Percentiles rank a stretch among this genome's conserved stretches.
Conservation (phyloP, 2,888 invertebrate genomes). For the Netelia inedita region DNA sequence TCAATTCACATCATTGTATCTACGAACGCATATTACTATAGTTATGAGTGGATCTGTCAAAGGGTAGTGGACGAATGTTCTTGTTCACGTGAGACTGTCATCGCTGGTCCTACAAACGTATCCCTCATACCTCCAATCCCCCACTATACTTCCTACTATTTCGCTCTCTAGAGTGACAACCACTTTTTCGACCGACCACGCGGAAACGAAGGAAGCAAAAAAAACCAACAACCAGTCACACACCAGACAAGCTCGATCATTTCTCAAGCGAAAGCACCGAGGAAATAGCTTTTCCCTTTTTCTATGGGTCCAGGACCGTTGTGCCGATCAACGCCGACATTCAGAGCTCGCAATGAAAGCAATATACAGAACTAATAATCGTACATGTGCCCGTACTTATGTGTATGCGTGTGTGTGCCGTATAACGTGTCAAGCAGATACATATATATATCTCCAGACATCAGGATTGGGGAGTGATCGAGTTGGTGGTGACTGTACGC, state of each 20-base stretch:
- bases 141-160: constrained; percentile 3
- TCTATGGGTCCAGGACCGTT: constrained; percentile 4
- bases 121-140: constrained; percentile 15
- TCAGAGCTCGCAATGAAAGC: background rate
- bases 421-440: background rate
- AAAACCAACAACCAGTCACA: constrained; percentile 29
- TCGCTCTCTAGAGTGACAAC: constrained; percentile 49
- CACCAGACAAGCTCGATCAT: constrained; percentile 57
- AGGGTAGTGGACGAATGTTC: constrained; percentile 21
- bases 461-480: constrained; percentile 28
- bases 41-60: background rate
- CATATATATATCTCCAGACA: constrained; percentile 11
- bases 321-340: constrained; percentile 11
- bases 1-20: too few species aligned
- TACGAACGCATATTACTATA: too few species aligned
- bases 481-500: constrained; percentile 23
- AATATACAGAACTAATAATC: constrained; percentile 41
- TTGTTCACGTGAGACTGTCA: constrained; percentile 34
- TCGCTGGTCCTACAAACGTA: constrained; percentile 11
- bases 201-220: constrained; percentile 28
- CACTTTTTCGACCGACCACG: constrained; percentile 46
- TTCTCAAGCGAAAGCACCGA: constrained; percentile 60
- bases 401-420: background rate
- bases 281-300: constrained; percentile 60
- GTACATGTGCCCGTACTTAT: constrained; percentile 7